Base-by-base conservation (phyloP, 2,888 invertebrate species). In the Drepanosiphum platanoidis region DNA sequence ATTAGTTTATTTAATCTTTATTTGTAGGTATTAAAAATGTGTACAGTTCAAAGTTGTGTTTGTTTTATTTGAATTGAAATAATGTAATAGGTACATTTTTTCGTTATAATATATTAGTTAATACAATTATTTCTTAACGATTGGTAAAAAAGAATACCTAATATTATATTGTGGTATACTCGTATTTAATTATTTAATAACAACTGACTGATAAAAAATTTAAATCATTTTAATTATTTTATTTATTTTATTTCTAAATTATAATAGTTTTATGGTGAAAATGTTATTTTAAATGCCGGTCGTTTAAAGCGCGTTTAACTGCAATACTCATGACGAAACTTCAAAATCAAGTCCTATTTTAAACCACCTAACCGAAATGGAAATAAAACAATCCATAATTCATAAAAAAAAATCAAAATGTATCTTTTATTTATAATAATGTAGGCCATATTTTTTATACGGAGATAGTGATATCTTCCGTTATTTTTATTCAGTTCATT, bases 331-430 rank as follows among this genome's bases (percentile, higher is more conserved):
- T 36, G n/a, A 18, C 27, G 61, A n/a, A 61, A 77, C 9, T 27
- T 27, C 15, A 8, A 36, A 75, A 34, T 0, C 9, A 0, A 8
- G 30, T 32, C 32, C 1, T 8, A 27, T 79, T 68, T 11, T 18
- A 64, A 46, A 68, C 46, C 34, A 68, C 46, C n/a, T 18, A 22
- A 22, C 30, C 42, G 22, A 80, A 71, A 71, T 46, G 42, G 36
- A n/a, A n/a, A n/a, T n/a, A n/a, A n/a, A n/a, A n/a, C 27, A 58
- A 7, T 58, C 52, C 61, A 82, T 72, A 72, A 72, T 82, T 82
- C 72, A 72, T 72, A 32, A 61, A 64, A 32, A 61, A 64, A 72
- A 32, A 72, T 82, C 42, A 39, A 72, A 82, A 82, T 58, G 58
- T 15, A 36, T 11, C 52, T 36, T 80, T 36, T 70, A 70, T 80